A percentile compares a stretch with the other conserved stretches of the same genome.
Conservation (phyloP, 2,888 invertebrate species). For the Platycnemis pennipes region DNA sequence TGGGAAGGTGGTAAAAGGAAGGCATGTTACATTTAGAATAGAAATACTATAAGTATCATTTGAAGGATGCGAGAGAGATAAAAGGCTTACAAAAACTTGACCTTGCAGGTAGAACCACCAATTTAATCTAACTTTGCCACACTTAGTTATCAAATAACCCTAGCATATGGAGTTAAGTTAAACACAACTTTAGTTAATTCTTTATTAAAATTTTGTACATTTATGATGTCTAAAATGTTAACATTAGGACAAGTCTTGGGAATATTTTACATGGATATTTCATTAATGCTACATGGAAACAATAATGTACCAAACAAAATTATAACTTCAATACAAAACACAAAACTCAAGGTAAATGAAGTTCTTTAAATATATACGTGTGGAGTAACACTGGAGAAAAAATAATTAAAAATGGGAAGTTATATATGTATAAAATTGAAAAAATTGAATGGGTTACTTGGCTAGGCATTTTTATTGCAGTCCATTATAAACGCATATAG, state of each 20-base stretch:
- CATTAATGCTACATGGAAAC: background rate
- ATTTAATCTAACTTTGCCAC: no score
- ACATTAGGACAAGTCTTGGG: background rate
- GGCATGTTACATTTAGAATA: no score
- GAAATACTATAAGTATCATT: no score
- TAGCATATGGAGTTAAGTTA: background rate
- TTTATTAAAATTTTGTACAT: conserved; percentile 1
- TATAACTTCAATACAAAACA: background rate
- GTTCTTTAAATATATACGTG: background rate
- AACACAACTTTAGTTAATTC: background rate
- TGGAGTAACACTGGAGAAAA: background rate
- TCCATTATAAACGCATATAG: background rate
- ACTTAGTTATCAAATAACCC: no score
- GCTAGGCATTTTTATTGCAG: background rate
- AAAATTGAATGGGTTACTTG: background rate
- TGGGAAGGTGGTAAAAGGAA: no score
- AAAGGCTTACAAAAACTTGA: no score
- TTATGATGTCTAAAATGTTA: background rate
- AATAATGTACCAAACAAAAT: background rate
- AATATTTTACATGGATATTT: background rate
- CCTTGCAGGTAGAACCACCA: no score
- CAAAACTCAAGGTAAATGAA: background rate
- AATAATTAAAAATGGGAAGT: background rate
- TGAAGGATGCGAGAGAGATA: no score
- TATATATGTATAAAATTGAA: background rate